Base-by-base conservation (phyloP, 2,888 invertebrate species). In the Eristalinus sepulchralis region DNA sequence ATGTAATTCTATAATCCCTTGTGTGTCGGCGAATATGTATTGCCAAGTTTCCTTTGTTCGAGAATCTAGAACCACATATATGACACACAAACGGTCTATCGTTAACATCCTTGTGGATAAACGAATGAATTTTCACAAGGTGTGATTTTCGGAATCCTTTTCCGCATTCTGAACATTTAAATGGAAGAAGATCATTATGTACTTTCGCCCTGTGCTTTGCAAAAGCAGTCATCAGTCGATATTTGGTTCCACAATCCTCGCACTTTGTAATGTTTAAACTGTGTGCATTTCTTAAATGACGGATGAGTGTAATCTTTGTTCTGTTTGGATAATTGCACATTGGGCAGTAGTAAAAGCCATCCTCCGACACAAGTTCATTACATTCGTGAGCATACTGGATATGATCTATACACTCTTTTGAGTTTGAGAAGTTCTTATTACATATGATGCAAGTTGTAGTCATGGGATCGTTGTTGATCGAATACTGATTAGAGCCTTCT, bases 21-120 rank as follows among this genome's bases (percentile, higher is more conserved):
- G 70, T 71, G 24, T 71, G 70, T 13, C 70, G 47, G 1, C 60
- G 36, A 27, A 71, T 27, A n/a, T 71, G 71, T 17, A 71, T 60
- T 39, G 39, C 60, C 9, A 71, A 20, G 22, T 71, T 71, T 9
- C 39, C 39, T 27, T 20, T 10, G 20, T 71, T 60, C 1, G 71
- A 71, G 17, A 71, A 71, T 27, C 34, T 57, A 2, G 47, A 24
- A 17, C 39, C 60, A 39, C 71, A 71, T 4, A 60, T 17, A 13
- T 34, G 36, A 5, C 71, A 71, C 27, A 2, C 13, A 36, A 39
- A 27, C 11, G 71, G 71, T 3, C 71, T 59, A 31, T 71, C 71
- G 8, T 60, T 17, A 1, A 71, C 60, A 60, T 71, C 20, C 36
- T 39, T 60, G 27, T 71, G 60, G 31, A 22, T 71, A 13, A 60